phyloP scores from a whole-genome alignment of 2,797 vertebrate genomes.

The Melopsittacus undulatus region DNA sequence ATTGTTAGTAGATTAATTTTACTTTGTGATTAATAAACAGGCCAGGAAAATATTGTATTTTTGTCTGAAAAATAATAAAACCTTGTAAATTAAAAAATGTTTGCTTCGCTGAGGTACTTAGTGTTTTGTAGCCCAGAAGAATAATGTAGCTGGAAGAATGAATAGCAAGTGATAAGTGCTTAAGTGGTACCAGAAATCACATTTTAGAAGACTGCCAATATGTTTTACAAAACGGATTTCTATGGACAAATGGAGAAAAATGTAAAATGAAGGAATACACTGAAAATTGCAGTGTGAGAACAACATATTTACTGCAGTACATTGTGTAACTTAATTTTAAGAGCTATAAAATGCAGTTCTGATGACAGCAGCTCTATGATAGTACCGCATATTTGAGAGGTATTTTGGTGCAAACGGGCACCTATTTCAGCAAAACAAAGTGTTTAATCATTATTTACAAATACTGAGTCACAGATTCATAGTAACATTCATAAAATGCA shows the following conservation, averaged over 20 bases:
- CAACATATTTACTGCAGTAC: not conserved
- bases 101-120: slow-evolving; percentile 27
- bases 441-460: not conserved
- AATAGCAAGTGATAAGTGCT: slow-evolving; percentile 19
- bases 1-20: not conserved
- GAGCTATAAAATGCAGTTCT: not conserved
- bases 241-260: slow-evolving; percentile 41
- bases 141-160: not conserved
- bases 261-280: slow-evolving; percentile 33
- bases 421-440: not conserved
- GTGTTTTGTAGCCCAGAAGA: not conserved
- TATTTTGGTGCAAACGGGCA: not conserved
- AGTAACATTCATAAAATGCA: not conserved
- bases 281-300: not conserved
- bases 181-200: slow-evolving; percentile 53
- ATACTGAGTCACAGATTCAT: not conserved
- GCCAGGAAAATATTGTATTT: not conserved
- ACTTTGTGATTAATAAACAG: slow-evolving; percentile 16
- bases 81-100: not conserved
- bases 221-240: slow-evolving; percentile 52
- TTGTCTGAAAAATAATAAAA: slow-evolving; percentile 14
- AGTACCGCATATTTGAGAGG: not conserved
- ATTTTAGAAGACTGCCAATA: slow-evolving; percentile 52
- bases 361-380: not conserved
- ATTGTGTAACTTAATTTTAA: not conserved